A percentile compares a stretch with the other conserved stretches of the same genome.
Evolutionary conservation across 2,888 invertebrate genomes (phyloP).

Genomic region (Rhopalosiphum nymphaeae): DNA sequence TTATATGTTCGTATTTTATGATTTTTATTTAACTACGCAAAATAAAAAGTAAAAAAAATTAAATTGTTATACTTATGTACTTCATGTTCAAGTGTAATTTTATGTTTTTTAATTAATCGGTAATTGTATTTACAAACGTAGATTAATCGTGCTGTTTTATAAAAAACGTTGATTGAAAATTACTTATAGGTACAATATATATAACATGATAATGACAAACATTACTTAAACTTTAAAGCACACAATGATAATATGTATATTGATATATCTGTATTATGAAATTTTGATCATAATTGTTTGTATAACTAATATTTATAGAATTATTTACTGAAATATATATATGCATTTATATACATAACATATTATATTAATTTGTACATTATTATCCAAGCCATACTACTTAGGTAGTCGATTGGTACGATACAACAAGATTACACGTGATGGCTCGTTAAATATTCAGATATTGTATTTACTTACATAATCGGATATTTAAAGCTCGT

Average conservation of each 20-base stretch:
- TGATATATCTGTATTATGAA: not conserved
- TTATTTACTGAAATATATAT: not conserved
- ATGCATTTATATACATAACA: too few relatives aligned
- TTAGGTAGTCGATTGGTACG: not conserved
- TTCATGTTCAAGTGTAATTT: not conserved
- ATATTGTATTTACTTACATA: not conserved
- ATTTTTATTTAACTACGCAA: too few relatives aligned
- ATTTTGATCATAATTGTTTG: not conserved
- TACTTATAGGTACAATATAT: not conserved
- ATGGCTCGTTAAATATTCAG: not conserved
- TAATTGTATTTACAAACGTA: not conserved
- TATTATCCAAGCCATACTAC: not conserved
- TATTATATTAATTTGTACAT: too few relatives aligned
- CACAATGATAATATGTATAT: not conserved
- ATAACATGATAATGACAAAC: not conserved
- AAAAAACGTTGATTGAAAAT: not conserved
- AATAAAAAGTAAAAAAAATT: not conserved
- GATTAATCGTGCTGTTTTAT: not conserved
- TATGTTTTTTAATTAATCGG: not conserved
- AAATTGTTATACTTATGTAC: not conserved
- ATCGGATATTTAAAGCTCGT: not conserved
- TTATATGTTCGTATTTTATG: not conserved
- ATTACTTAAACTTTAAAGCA: not conserved
- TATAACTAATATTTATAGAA: not conserved
- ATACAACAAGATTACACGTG: not conserved